Percentiles rank a stretch among this genome's conserved stretches.
phyloP scores from a whole-genome alignment of 2,888 invertebrate species.

The Chironomus riparius region DNA sequence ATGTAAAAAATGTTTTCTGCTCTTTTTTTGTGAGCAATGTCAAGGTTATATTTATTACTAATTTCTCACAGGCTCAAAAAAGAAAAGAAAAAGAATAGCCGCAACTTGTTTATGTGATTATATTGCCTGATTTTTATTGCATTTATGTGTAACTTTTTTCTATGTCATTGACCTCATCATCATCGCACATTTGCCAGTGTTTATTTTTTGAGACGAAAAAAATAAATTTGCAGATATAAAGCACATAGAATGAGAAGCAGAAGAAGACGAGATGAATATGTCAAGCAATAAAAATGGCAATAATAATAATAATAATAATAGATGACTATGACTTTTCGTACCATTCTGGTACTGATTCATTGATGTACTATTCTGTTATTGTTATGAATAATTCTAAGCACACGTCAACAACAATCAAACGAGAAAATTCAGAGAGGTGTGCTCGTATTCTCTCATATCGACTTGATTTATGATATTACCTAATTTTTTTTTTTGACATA shows the following conservation, averaged over 20 bases:
- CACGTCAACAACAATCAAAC: not conserved
- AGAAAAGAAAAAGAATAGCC: constrained; percentile 25
- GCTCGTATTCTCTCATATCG: not conserved
- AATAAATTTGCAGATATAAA: not conserved
- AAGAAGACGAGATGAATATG: not conserved
- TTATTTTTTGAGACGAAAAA: not conserved
- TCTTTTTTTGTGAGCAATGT: constrained; percentile 11
- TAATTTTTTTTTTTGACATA: constrained; percentile 16
- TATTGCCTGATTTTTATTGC: constrained; percentile 19
- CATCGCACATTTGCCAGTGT: not conserved
- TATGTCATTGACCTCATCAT: constrained; percentile 23
- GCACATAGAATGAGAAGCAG: not conserved
- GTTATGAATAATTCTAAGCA: not conserved
- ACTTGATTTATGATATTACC: constrained; percentile 23
- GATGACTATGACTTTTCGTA: not conserved
- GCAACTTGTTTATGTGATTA: constrained; percentile 21
- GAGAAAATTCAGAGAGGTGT: not conserved
- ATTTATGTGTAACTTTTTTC: constrained; percentile 8
- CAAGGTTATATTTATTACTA: constrained; percentile 25
- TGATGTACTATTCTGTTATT: not conserved
- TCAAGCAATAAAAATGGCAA: not conserved
- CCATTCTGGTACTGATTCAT: too few relatives aligned
- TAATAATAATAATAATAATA: not conserved
- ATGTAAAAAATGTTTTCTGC: constrained; percentile 10
- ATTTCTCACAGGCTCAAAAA: constrained; percentile 14